Percentiles rank a stretch among this genome's conserved stretches.
Evolutionary conservation across 2,113 vertebrate species (phyloP).

Genomic region (Larimichthys polyactis): DNA sequence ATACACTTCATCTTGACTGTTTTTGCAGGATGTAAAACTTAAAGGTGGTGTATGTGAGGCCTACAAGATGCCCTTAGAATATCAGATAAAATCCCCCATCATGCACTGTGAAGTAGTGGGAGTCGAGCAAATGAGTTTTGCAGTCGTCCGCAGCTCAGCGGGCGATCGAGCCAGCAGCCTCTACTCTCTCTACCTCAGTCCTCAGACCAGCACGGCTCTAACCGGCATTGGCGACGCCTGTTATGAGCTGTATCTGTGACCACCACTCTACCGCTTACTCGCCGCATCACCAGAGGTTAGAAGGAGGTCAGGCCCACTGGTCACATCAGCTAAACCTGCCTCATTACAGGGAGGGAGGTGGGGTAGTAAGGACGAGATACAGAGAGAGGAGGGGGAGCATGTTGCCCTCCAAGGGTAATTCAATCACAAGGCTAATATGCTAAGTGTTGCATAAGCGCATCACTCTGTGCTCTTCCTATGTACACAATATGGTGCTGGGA

Average conservation of each 20-base stretch:
- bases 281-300: conserved; percentile 43
- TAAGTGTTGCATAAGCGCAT: conserved; percentile 79
- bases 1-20: not conserved
- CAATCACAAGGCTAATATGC: conserved; percentile 78
- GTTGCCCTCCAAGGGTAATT: conserved; percentile 73
- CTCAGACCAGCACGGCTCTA: conserved; percentile 66
- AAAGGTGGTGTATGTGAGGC: conserved; percentile 6
- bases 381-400: not conserved
- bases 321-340: conserved; percentile 56
- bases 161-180: conserved; percentile 39
- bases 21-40: conserved; percentile 10
- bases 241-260: conserved; percentile 60
- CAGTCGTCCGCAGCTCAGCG: conserved; percentile 46
- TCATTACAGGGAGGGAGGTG: conserved; percentile 30
- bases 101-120: conserved; percentile 65
- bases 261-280: conserved; percentile 36
- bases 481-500: conserved; percentile 64
- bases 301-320: conserved; percentile 47
- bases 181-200: conserved; percentile 56
- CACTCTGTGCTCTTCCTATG: conserved; percentile 70
- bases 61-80: conserved; percentile 41
- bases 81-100: conserved; percentile 67
- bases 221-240: conserved; percentile 45
- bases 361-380: not conserved
- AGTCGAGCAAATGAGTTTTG: conserved; percentile 71